Percentiles rank a stretch among this genome's conserved stretches.
Conservation (phyloP, 2,888 invertebrate genomes). For the Lordiphosa andalusiaca region DNA sequence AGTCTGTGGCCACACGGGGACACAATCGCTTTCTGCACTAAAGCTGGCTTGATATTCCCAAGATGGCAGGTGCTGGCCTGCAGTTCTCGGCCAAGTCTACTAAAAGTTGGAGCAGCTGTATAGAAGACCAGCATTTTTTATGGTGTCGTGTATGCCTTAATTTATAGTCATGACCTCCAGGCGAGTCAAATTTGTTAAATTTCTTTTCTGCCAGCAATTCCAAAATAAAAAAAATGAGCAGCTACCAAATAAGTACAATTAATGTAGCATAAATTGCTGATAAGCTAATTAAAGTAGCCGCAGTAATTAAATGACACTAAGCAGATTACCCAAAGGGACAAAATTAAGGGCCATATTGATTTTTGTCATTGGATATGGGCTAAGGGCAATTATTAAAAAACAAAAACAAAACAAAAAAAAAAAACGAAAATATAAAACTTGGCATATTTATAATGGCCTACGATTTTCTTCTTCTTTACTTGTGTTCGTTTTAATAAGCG, state of each 20-base stretch:
- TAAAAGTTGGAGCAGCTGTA: too few species aligned
- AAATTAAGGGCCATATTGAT: constrained; percentile 22
- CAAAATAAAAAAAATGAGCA: neutral
- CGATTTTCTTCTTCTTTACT: too few species aligned
- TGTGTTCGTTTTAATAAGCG: constrained; percentile 43
- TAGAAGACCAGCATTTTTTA: too few species aligned
- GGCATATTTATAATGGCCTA: constrained; percentile 1
- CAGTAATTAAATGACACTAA: constrained; percentile 43
- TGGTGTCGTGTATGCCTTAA: too few species aligned
- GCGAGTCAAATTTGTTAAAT: neutral
- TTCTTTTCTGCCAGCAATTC: too few species aligned
- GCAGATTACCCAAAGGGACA: constrained; percentile 40
- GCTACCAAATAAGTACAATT: constrained; percentile 28
- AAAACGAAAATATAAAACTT: constrained; percentile 11
- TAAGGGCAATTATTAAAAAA: constrained; percentile 31
- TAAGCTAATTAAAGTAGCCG: constrained; percentile 52
- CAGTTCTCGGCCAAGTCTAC: too few species aligned
- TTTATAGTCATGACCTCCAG: too few species aligned
- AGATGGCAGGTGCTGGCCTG: too few species aligned
- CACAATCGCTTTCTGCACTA: too few species aligned
- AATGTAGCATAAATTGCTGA: constrained; percentile 56
- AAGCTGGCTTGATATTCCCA: too few species aligned
- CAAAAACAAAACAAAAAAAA: neutral
- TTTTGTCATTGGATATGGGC: constrained; percentile 34
- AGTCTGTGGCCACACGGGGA: too few species aligned